These are phyloP conservation scores for Bos indicus DNA, from an alignment of 2,113 vertebrate genomes.

Conservation along the genomic window DNA sequence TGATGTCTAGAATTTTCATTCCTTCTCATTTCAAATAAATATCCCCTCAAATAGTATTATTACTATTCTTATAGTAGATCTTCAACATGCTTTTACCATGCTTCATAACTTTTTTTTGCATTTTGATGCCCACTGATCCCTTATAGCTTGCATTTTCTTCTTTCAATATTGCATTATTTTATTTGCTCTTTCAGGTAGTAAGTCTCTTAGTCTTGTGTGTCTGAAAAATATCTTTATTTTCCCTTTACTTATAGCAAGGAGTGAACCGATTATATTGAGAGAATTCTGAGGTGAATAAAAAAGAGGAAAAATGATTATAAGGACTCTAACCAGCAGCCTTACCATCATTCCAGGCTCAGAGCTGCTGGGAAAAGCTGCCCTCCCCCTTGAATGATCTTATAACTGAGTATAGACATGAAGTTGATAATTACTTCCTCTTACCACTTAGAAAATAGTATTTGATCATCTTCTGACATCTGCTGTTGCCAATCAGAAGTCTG, in stretches of 20 bases:
- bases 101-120: background rate
- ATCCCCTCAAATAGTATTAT: background rate
- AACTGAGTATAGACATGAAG: background rate
- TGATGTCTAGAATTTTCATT: background rate
- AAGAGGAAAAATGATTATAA: background rate
- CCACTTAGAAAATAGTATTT: background rate
- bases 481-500: background rate
- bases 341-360: background rate
- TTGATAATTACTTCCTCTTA: background rate
- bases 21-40: background rate
- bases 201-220: background rate
- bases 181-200: background rate
- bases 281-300: background rate
- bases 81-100: background rate
- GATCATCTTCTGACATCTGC: background rate
- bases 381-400: background rate
- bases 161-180: background rate
- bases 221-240: background rate
- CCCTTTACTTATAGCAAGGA: background rate
- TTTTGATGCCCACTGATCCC: background rate
- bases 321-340: background rate
- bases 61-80: background rate
- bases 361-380: background rate
- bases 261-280: background rate
- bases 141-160: background rate